Base-by-base conservation (phyloP, 2,888 invertebrate species). In the Phortica magna region DNA sequence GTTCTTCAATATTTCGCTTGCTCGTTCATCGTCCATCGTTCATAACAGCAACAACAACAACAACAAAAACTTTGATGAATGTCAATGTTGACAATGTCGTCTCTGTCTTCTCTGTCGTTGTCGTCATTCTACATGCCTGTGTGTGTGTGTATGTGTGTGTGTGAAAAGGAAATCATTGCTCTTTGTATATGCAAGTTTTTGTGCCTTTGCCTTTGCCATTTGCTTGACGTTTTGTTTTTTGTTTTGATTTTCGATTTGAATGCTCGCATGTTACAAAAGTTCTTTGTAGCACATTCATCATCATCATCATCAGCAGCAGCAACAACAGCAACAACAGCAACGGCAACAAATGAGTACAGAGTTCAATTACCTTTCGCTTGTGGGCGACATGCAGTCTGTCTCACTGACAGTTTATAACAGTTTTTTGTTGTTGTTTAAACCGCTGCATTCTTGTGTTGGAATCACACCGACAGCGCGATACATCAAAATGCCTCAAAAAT, bases 11-110 rank as follows among this genome's bases (percentile, higher is more conserved):
- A 14, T 48, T 12, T 48, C 14, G 9, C 14, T 7, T 48, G 10
- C 3, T 59, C 59, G 12, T 10, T 59, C 57, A n/a, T 17, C 57
- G 9, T 59, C 59, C n/a, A n/a, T 59, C 22, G 61, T 61, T 48
- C 48, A 12, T 48, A 12, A 12, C 48, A 48, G 48, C 61, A 17
- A 9, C 22, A 17, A 61, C 19, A 31, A 17, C 19, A 22, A 19
- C 7, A 12, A 48, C 3, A 48, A 48, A 22, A 64, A 64, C 64
- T 68, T 68, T 68, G 68, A 68, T 68, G 68, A 68, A 68, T 68
- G 68, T 68, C 68, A 68, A 68, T 68, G 68, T 68, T 68, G 68
- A 68, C 68, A 68, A 68, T 68, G 68, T 17, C 68, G 68, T 68
- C n/a, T n/a, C n/a, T n/a, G n/a, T n/a, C n/a, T n/a, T n/a, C n/a